Evolutionary conservation across 2,113 vertebrate species (phyloP).

Genomic region (Bucco capensis): DNA sequence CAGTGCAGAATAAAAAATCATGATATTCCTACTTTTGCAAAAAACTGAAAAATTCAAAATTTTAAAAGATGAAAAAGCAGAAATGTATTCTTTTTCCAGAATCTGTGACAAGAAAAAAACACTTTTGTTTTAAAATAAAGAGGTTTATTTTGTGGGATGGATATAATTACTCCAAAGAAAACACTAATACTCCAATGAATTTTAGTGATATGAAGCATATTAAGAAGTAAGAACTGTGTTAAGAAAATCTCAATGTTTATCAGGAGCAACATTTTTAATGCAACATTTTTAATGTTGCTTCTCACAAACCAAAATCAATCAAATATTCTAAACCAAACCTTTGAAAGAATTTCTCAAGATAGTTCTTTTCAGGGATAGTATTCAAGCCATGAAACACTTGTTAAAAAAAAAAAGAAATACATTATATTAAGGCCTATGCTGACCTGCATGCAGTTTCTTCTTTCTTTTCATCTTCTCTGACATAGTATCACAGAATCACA

Average conservation of each 20-base stretch:
- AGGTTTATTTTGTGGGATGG: neutral
- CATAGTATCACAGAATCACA: too few species aligned
- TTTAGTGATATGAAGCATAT: neutral
- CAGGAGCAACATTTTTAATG: neutral
- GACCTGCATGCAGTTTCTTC: neutral
- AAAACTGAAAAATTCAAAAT: neutral
- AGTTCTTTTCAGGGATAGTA: neutral
- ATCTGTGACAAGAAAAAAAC: neutral
- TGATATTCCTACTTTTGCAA: neutral
- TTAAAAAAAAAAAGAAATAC: neutral
- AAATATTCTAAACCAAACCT: neutral
- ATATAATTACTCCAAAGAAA: neutral
- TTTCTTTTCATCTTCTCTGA: neutral
- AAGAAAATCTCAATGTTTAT: neutral
- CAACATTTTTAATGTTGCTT: neutral
- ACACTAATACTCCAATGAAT: neutral
- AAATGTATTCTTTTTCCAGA: neutral
- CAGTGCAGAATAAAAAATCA: neutral
- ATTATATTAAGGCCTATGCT: neutral
- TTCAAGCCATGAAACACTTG: neutral
- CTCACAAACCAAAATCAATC: neutral
- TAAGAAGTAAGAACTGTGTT: neutral
- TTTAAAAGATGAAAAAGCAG: neutral
- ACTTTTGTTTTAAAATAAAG: neutral
- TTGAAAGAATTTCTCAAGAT: neutral